Evolutionary conservation across 1,140 invertebrate genomes (phyloP), one percentile per base, ranked within the genome.

Genomic region (Drusus annulatus): DNA sequence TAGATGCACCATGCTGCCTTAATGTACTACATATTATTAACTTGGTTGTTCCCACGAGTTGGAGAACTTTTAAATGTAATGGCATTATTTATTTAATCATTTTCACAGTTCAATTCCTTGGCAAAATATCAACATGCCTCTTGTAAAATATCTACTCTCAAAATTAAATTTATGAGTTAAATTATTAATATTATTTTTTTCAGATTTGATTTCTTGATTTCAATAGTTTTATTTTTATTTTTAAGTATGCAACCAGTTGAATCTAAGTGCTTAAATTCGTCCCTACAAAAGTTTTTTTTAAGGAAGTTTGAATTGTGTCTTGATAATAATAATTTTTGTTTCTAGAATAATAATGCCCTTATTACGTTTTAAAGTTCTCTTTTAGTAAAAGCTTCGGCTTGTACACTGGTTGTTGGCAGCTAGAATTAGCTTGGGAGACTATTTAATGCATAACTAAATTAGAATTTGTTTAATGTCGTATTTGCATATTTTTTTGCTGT

Each of bases 21-120:
- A 65, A 58, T 19, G 17, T 60, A 21, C 63, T n/a, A n/a, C n/a
- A n/a, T 36, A 63, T 62, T 62, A 65, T 65, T 65, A 65, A 65
- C 63, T 65, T 65, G 25, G 63, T 65, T 36, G 31, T 36, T n/a
- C n/a, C n/a, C 2, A 36, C 31, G 8, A 36, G 5, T 36, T 36
- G 31, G 31, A 36, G 31, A 36, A 36, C 6, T 36, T 36, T 36
- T 36, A 36, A 36, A 36, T 6, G 31, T 36, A 36, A 36, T 36
- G 31, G 31, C 31, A 36, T 36, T 36, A 6, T 36, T 36, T 36
- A 7, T 36, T 36, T 36, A 3, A 3, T 36, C 6, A 36, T 8
- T 36, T 36, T 36, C 8, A 36, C 5, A 4, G 5, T 4, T 36
- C 2, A 36, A 36, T 36, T 7, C 31, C 31, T 36, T 0, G 8